Evolutionary conservation across 2,888 invertebrate genomes (phyloP).

Genomic region (Rhamnusium bicolor): DNA sequence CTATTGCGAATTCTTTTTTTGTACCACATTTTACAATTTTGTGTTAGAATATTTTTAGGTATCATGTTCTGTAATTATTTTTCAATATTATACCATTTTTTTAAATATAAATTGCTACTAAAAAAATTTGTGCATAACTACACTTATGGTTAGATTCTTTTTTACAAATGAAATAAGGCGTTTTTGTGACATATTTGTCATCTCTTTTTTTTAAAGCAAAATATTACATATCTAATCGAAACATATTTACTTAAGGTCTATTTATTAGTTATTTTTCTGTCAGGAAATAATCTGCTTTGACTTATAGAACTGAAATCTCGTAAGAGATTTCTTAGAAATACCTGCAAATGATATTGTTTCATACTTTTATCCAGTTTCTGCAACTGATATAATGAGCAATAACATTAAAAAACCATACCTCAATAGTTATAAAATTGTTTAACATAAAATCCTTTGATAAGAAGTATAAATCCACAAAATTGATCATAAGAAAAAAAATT

Average conservation of each 20-base stretch:
- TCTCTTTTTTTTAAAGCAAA: not conserved
- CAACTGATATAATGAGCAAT: conserved; percentile 23
- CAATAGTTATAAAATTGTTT: conserved; percentile 13
- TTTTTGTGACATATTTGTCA: no score
- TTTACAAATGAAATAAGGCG: no score
- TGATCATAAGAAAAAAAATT: not conserved
- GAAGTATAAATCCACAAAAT: not conserved
- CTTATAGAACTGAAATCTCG: not conserved
- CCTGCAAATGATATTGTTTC: not conserved
- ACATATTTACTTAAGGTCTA: not conserved
- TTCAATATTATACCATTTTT: no score
- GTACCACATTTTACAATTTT: no score
- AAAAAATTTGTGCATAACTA: no score
- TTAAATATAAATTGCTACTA: no score
- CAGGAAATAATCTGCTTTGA: conserved; percentile 4
- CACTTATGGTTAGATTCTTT: no score
- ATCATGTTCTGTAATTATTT: no score
- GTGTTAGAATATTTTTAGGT: no score
- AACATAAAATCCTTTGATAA: not conserved
- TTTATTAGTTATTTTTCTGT: not conserved
- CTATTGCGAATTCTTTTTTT: no score
- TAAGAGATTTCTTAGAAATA: conserved; percentile 1
- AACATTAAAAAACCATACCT: conserved; percentile 19
- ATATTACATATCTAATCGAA: conserved; percentile 4
- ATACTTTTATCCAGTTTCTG: conserved; percentile 29